Conservation (phyloP, 2,113 vertebrate species). For the Sigmodon hispidus region DNA sequence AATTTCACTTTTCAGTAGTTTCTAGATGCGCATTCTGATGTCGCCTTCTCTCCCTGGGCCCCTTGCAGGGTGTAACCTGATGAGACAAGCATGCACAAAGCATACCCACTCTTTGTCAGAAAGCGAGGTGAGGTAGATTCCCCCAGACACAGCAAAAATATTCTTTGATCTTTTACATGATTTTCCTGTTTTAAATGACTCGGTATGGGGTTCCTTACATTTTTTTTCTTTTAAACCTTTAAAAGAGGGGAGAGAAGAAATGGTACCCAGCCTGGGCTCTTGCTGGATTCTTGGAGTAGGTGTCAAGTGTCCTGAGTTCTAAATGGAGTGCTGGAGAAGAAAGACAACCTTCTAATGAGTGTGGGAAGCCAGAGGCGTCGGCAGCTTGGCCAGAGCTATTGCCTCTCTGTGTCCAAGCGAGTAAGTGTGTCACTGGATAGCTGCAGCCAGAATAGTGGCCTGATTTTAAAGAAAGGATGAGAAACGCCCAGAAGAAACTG, state of each 20-base stretch:
- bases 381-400: slow-evolving; percentile 14
- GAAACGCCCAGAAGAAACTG: slow-evolving; percentile 44
- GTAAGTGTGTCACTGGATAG: slow-evolving; percentile 64
- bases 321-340: neutral
- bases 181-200: slow-evolving; percentile 23
- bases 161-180: neutral
- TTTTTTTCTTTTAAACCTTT: neutral
- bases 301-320: neutral
- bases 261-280: neutral
- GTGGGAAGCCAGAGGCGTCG: slow-evolving; percentile 46
- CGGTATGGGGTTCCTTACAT: neutral
- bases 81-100: neutral
- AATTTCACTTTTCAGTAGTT: slow-evolving; percentile 19
- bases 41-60: neutral
- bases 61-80: neutral
- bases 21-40: slow-evolving; percentile 53
- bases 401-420: neutral
- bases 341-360: slow-evolving; percentile 56
- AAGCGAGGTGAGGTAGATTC: neutral
- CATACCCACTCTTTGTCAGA: neutral
- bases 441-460: slow-evolving; percentile 37
- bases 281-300: neutral
- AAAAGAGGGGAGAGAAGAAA: too few species aligned
- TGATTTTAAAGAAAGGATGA: slow-evolving; percentile 67
- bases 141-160: neutral